Percentiles rank a stretch among this genome's conserved stretches.
Conservation (phyloP, 2,113 vertebrate genomes). For the Microtus oregoni region DNA sequence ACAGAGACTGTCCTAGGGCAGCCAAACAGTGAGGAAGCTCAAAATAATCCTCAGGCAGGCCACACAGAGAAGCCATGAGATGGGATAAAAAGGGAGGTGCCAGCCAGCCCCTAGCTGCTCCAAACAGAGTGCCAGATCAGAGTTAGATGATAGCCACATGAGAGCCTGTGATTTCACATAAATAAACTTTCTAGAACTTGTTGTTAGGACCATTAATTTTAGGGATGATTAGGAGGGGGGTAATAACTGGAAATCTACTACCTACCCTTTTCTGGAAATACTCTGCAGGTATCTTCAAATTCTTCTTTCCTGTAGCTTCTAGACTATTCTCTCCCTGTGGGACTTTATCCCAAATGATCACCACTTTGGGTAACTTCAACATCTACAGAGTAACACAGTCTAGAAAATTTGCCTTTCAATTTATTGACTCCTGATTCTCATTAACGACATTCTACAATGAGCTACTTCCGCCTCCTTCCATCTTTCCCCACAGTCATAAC, state of each 20-base stretch:
- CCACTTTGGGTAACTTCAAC: neutral
- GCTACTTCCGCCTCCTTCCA: neutral
- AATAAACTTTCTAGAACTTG: neutral
- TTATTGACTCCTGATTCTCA: neutral
- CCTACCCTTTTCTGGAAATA: neutral
- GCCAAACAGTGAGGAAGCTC: constrained; percentile 46
- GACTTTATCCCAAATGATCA: constrained; percentile 1
- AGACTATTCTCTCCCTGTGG: neutral
- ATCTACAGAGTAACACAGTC: neutral
- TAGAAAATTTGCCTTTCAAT: neutral
- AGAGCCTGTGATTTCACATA: neutral
- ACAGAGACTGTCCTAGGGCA: neutral
- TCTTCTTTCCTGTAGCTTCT: neutral
- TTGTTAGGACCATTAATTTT: constrained; percentile 23
- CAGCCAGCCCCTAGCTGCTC: neutral
- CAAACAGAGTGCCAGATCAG: neutral
- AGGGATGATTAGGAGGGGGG: neutral
- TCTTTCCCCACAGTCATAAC: neutral
- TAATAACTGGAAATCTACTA: constrained; percentile 14
- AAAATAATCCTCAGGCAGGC: constrained; percentile 10
- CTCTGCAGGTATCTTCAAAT: neutral
- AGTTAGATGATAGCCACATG: neutral
- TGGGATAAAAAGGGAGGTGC: neutral
- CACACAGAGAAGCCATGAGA: neutral
- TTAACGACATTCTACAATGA: neutral